Base-by-base conservation (phyloP, 2,888 invertebrate species). In the Embidobia sp. region DNA sequence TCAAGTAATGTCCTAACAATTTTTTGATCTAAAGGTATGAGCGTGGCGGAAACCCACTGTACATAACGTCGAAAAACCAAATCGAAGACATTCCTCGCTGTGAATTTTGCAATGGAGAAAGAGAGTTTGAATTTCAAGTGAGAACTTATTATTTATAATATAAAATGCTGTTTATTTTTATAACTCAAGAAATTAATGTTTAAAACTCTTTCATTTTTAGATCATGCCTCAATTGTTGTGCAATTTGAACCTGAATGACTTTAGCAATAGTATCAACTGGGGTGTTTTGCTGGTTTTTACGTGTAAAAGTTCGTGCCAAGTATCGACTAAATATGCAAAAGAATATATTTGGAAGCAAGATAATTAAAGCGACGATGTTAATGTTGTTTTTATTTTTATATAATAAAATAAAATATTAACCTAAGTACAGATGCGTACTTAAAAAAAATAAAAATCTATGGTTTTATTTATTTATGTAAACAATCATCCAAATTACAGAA, bases 91-190 rank as follows among this genome's bases (percentile, higher is more conserved):
- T 98, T 80, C 96, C 97, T 15, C 91, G 91, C 15, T 97, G 97
- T 87, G 90, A 92, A 78, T 89, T 92, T 77, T 99, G 99, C 90
- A 93, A 93, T 46, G 91, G 92, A 1, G 91, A 92, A 51, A 92
- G 98, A 79, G 93, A 94, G 80, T 98, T 97, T 91, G 98, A 99
- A 91, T 98, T 97, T 90, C 97, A 97, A 91, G 93, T 95, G 85
- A 42, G 33, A 10, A 13, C 11, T 2, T 2, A 11, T 33, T 10
- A 1, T 15, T 16, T 48, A 16, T 8, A 27, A 7, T 29, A 31
- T 19, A 27, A n/a, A 15, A 13, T 8, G 7, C 13, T 15, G 13
- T 49, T 49, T 22, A 11, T 22, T 48, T 22, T 46, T n/a, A n/a
- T n/a, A n/a, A n/a, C n/a, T n/a, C n/a, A n/a, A n/a, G n/a, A n/a